Conservation (phyloP, 2,113 vertebrate species). For the Xenus cinereus region DNA sequence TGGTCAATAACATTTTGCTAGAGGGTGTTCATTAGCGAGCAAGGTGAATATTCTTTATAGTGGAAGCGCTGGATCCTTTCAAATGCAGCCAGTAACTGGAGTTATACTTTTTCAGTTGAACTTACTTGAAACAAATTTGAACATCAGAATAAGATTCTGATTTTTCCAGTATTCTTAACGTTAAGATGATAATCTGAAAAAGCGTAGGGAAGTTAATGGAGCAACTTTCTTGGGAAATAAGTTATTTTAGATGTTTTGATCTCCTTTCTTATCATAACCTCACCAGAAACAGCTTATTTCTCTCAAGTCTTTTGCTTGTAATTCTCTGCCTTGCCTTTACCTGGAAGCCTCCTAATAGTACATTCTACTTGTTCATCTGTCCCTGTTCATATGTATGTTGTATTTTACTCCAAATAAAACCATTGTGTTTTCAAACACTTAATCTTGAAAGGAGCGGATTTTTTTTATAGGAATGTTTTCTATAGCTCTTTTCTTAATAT, state of each 20-base stretch:
- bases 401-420: constrained; percentile 46
- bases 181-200: not conserved
- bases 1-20: not conserved
- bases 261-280: not conserved
- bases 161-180: not conserved
- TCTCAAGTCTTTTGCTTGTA: not conserved
- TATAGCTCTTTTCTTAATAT: not conserved
- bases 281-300: not conserved
- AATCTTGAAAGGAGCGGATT: not conserved
- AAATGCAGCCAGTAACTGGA: not conserved
- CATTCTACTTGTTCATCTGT: not conserved
- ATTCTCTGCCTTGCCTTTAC: not conserved
- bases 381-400: not conserved
- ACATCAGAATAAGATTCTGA: not conserved
- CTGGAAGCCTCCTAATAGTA: not conserved
- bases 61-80: not conserved
- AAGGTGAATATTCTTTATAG: not conserved
- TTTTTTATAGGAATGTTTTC: not conserved
- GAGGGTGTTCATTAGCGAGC: not conserved
- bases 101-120: not conserved
- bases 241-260: not conserved
- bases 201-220: not conserved
- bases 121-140: not conserved
- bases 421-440: not conserved
- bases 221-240: not conserved